A percentile compares a stretch with the other conserved stretches of the same genome.
These are phyloP conservation scores for Drosophila kikkawai DNA, from an alignment of 1,140 invertebrate species.

Conservation along the genomic window DNA sequence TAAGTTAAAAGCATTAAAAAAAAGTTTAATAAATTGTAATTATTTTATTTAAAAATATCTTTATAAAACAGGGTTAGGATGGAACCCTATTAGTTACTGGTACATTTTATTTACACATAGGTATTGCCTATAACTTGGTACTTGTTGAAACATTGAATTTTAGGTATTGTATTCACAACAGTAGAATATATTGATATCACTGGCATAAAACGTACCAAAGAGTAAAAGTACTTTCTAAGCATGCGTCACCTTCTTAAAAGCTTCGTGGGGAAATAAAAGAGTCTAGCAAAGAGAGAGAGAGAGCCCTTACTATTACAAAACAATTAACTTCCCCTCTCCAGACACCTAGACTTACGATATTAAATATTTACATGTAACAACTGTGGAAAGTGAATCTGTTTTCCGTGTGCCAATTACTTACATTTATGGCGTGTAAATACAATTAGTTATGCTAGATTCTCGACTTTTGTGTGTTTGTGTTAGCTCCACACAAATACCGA, in stretches of 20 bases:
- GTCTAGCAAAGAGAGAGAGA: neutral
- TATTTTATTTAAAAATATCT: neutral
- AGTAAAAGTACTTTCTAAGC: neutral
- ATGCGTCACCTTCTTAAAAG: neutral
- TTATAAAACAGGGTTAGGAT: too few species aligned
- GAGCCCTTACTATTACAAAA: neutral
- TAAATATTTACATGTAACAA: conserved; percentile 31
- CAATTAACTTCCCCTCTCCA: conserved; percentile 15
- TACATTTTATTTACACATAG: neutral
- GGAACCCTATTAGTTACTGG: neutral
- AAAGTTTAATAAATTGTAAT: neutral
- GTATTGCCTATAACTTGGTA: too few species aligned
- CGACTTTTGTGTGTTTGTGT: neutral
- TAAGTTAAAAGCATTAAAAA: too few species aligned
- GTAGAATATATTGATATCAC: neutral
- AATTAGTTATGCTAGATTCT: conserved; percentile 48
- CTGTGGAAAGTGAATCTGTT: conserved; percentile 41
- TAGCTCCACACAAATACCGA: conserved; percentile 7
- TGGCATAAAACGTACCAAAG: neutral
- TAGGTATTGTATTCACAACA: neutral
- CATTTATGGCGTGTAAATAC: conserved; percentile 29
- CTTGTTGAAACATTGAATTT: too few species aligned
- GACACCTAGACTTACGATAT: conserved; percentile 17
- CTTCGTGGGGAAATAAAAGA: neutral
- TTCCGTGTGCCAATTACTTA: conserved; percentile 31